Percentiles rank a stretch among this genome's conserved stretches.
Conservation (phyloP, 2,113 vertebrate species). For the Phaetusa simplex region DNA sequence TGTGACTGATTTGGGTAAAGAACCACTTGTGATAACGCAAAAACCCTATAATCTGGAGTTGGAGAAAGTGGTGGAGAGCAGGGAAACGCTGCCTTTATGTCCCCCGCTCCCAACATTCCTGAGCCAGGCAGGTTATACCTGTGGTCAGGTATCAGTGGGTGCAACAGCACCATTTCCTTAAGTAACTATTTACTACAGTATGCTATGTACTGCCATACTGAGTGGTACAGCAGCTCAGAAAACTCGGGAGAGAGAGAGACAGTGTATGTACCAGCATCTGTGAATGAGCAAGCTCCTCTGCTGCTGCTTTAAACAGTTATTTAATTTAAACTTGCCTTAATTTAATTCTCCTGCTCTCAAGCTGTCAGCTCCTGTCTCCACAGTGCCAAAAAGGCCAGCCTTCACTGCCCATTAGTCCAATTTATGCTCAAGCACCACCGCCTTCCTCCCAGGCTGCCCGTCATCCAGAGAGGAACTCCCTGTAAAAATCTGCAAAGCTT, state of each 20-base stretch:
- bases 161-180: neutral
- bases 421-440: neutral
- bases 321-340: slow-evolving; percentile 48
- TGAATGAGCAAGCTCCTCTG: neutral
- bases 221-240: neutral
- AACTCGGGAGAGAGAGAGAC: neutral
- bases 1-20: neutral
- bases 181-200: neutral
- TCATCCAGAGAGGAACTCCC: neutral
- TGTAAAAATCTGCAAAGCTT: neutral
- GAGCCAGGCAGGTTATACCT: neutral
- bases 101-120: neutral
- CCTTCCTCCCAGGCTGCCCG: neutral
- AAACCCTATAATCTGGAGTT: neutral
- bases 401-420: slow-evolving; percentile 46
- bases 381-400: slow-evolving; percentile 10
- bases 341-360: slow-evolving; percentile 33
- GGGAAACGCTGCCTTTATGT: neutral
- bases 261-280: neutral
- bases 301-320: slow-evolving; percentile 21
- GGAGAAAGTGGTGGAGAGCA: neutral
- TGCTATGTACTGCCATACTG: neutral
- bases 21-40: neutral
- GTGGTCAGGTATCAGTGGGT: neutral
- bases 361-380: slow-evolving; percentile 19